Evolutionary conservation across 2,113 vertebrate species (phyloP).

Genomic region (Spilogale gracilis): DNA sequence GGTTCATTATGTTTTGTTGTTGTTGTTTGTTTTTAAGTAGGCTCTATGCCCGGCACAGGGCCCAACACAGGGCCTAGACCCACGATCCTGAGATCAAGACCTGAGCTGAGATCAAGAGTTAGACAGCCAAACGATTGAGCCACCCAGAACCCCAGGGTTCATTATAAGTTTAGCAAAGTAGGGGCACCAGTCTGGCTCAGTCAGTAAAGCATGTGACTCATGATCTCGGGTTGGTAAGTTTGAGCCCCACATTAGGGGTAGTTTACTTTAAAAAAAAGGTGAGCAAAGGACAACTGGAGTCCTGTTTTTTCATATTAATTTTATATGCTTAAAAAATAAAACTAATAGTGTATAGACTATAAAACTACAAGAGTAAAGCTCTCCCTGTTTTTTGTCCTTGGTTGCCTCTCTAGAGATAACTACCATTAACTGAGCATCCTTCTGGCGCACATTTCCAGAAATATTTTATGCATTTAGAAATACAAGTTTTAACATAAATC

Average conservation of each 20-base stretch:
- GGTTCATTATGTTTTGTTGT: not conserved
- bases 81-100: not conserved
- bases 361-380: slow-evolving; percentile 6
- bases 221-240: not conserved
- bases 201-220: not conserved
- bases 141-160: not conserved
- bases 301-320: slow-evolving; percentile 5
- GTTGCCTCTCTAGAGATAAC: not conserved
- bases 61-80: not conserved
- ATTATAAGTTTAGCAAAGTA: not conserved
- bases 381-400: not conserved
- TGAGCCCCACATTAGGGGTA: not conserved
- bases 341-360: not conserved
- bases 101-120: not conserved
- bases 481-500: not conserved
- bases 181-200: not conserved
- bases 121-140: not conserved
- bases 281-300: slow-evolving; percentile 5
- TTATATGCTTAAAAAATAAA: slow-evolving; percentile 4
- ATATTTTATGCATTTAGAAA: slow-evolving; percentile 41
- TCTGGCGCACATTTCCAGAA: not conserved
- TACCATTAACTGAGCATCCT: not conserved
- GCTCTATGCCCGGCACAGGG: not conserved
- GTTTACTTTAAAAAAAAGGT: not conserved
- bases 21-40: not conserved